Base-by-base conservation (phyloP, 2,888 invertebrate genomes). In the Digitonthophagus gazella region DNA sequence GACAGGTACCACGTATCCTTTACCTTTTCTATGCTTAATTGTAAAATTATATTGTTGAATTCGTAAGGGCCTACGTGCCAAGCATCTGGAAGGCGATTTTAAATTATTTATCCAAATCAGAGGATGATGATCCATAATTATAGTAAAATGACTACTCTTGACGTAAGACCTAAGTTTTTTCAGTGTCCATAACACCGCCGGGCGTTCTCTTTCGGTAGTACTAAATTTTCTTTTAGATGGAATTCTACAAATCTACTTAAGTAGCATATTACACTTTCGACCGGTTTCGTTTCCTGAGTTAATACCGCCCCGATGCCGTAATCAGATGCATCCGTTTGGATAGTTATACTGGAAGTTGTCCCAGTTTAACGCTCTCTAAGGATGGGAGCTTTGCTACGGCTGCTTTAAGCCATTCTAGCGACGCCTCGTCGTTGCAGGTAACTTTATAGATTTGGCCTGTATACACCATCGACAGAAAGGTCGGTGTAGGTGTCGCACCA, bases 291-390 rank as follows among this genome's bases (percentile, higher is more conserved):
- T 2, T 56, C n/a, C 61, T 75, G 74, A 3, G 72, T 68, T 54
- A 74, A 64, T 2, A 74, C 72, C 28, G 71, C 72, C 3, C 75
- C 75, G 2, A 75, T 20, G 2, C 73, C 75, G 58, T 58, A 73
- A 3, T 65, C 71, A 11, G 71, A 71, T 70, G 74, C 69, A 65
- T 74, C 72, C 2, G 72, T 69, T 44, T 75, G 75, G 0, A 75
- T 19, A 0, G 67, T 56, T n/a, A n/a, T n/a, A n/a, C n/a, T n/a
- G n/a, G n/a, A n/a, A n/a, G n/a, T n/a, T n/a, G n/a, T n/a, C n/a
- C n/a, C n/a, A n/a, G n/a, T n/a, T n/a, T n/a, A n/a, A n/a, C n/a
- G n/a, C n/a, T n/a, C n/a, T n/a, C n/a, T n/a, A n/a, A n/a, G n/a
- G n/a, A n/a, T n/a, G n/a, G n/a, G n/a, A n/a, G n/a, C n/a, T n/a